phyloP scores from a whole-genome alignment of 2,113 vertebrate genomes.

The Pogona vitticeps region DNA sequence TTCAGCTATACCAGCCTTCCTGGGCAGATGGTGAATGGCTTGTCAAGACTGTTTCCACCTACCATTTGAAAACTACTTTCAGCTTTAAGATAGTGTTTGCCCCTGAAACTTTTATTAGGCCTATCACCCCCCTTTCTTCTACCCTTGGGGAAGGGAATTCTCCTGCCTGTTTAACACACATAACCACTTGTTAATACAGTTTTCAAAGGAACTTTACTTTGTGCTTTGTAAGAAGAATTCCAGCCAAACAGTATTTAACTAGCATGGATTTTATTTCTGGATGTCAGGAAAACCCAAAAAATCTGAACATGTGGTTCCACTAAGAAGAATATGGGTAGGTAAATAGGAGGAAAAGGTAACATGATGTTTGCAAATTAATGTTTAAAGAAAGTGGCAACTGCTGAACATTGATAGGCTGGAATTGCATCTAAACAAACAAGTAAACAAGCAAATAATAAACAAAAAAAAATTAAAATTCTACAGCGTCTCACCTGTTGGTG shows the following conservation, averaged over 20 bases:
- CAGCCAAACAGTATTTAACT: slow-evolving; percentile 60
- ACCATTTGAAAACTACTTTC: slow-evolving; percentile 14
- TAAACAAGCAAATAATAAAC: too few relatives aligned
- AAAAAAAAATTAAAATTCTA: slow-evolving; percentile 36
- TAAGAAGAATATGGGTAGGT: slow-evolving; percentile 22
- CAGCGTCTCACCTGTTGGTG: slow-evolving; percentile 79
- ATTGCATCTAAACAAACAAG: neutral
- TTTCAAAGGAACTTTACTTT: slow-evolving; percentile 60
- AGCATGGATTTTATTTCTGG: slow-evolving; percentile 59
- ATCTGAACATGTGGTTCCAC: slow-evolving; percentile 55
- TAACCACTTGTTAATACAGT: slow-evolving; percentile 45
- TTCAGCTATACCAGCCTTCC: neutral
- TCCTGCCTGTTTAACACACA: slow-evolving; percentile 70
- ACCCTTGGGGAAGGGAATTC: slow-evolving; percentile 55
- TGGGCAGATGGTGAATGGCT: neutral
- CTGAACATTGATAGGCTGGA: slow-evolving; percentile 21
- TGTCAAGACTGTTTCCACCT: slow-evolving; percentile 17
- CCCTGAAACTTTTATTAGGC: slow-evolving; percentile 65
- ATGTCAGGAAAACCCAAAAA: slow-evolving; percentile 26
- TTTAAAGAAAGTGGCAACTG: slow-evolving; percentile 32
- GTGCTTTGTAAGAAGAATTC: slow-evolving; percentile 66
- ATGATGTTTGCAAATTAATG: slow-evolving; percentile 12
- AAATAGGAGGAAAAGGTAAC: slow-evolving; percentile 24
- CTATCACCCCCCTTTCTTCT: slow-evolving; percentile 52
- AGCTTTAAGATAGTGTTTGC: slow-evolving; percentile 33